These are phyloP conservation scores for Scaptomyza polygonia DNA, from an alignment of 2,888 invertebrate genomes.

Conservation along the genomic window DNA sequence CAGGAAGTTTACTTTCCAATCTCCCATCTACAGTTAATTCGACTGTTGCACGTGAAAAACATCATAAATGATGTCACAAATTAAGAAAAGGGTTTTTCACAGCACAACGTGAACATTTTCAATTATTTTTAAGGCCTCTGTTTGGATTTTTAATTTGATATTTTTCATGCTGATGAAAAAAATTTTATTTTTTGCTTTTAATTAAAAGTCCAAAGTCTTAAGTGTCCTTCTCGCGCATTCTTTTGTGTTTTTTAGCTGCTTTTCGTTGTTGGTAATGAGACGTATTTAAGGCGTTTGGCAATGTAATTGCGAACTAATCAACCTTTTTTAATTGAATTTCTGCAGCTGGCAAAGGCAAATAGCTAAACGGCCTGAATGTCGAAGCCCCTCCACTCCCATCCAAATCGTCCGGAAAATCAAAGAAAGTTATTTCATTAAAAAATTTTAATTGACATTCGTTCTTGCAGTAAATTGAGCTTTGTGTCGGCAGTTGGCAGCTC, in stretches of 20 bases:
- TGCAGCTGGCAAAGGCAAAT: conserved; percentile 46
- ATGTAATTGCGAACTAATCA: conserved; percentile 73
- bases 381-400: too few relatives aligned
- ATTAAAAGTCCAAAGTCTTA: conserved; percentile 43
- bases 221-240: conserved; percentile 19
- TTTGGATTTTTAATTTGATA: conserved; percentile 22
- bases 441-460: conserved; percentile 76
- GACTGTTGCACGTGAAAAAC: conserved; percentile 34
- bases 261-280: conserved; percentile 44
- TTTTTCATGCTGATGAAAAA: conserved; percentile 8
- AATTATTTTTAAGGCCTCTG: conserved; percentile 16
- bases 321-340: conserved; percentile 60
- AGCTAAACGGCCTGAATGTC: neutral
- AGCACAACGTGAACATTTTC: conserved; percentile 29
- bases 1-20: conserved; percentile 1
- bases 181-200: conserved; percentile 22
- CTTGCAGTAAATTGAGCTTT: conserved; percentile 73
- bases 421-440: conserved; percentile 75
- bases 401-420: conserved; percentile 50
- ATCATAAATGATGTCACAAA: conserved; percentile 11
- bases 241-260: conserved; percentile 6
- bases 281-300: conserved; percentile 44
- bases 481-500: conserved; percentile 51
- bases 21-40: neutral
- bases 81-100: conserved; percentile 25